Evolutionary conservation across 2,113 vertebrate genomes (phyloP).

Genomic region (Dolichotis patagonum): DNA sequence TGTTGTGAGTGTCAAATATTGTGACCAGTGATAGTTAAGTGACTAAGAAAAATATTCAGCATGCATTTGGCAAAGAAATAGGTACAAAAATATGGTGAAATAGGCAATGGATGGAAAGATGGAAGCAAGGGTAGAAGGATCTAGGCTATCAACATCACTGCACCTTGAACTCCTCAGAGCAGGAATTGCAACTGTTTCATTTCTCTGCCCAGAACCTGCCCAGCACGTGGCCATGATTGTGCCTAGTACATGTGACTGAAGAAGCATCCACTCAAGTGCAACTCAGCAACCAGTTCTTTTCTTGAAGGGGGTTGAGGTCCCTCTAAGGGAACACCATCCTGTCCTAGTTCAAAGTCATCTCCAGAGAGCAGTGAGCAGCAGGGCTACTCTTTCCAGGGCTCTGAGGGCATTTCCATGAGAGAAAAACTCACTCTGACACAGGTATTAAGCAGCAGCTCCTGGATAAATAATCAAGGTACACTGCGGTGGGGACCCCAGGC

Average conservation of each 20-base stretch:
- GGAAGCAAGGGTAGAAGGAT: background rate
- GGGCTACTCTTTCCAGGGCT: background rate
- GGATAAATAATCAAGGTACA: background rate
- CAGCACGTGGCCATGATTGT: too few relatives aligned
- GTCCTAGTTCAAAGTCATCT: background rate
- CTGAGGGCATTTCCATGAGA: background rate
- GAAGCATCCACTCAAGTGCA: background rate
- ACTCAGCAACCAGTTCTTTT: background rate
- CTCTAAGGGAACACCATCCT: fast-evolving
- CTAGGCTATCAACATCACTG: background rate
- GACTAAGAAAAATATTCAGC: background rate
- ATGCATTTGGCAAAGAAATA: background rate
- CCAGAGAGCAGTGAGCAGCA: background rate
- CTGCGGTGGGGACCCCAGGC: background rate
- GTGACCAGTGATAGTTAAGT: background rate
- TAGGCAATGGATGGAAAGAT: background rate
- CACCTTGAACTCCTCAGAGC: background rate
- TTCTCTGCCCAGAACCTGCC: background rate
- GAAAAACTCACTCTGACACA: background rate
- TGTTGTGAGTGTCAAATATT: background rate
- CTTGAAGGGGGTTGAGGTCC: background rate
- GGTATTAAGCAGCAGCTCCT: background rate
- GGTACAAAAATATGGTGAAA: background rate
- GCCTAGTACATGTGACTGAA: background rate
- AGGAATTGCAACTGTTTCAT: background rate